Conservation (phyloP, 1,140 invertebrate genomes). For the Drosophila oshimai region DNA sequence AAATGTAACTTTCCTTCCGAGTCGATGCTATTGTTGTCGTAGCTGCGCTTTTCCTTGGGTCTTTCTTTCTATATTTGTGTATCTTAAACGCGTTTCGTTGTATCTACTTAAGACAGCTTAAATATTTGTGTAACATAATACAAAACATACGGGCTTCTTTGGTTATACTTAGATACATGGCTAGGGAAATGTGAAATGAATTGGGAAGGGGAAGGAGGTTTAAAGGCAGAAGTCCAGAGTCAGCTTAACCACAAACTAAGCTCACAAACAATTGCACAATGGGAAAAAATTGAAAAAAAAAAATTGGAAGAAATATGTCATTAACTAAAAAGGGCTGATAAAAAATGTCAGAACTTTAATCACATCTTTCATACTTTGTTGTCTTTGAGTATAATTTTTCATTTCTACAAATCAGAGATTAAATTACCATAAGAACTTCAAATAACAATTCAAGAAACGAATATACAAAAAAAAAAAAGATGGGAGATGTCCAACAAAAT, state of each 20-base stretch:
- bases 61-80: slow-evolving; percentile 62
- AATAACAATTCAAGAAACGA: not conserved
- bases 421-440: not conserved
- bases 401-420: not conserved
- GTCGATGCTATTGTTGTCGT: slow-evolving; percentile 10
- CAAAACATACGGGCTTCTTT: slow-evolving; percentile 80
- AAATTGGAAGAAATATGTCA: no score
- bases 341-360: not conserved
- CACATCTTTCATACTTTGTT: not conserved
- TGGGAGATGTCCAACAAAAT: not conserved
- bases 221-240: not conserved
- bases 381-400: not conserved
- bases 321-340: not conserved
- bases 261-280: not conserved
- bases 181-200: not conserved
- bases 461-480: not conserved
- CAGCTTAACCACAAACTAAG: slow-evolving; percentile 16
- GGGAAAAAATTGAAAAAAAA: no score
- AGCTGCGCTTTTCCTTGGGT: slow-evolving; percentile 40
- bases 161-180: slow-evolving; percentile 69
- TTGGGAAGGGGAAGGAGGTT: not conserved
- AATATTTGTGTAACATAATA: slow-evolving; percentile 81
- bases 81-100: slow-evolving; percentile 79
- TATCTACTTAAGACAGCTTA: slow-evolving; percentile 79
- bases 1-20: slow-evolving; percentile 62